Conservation (phyloP, 1,140 invertebrate species). For the Papilio xuthus region DNA sequence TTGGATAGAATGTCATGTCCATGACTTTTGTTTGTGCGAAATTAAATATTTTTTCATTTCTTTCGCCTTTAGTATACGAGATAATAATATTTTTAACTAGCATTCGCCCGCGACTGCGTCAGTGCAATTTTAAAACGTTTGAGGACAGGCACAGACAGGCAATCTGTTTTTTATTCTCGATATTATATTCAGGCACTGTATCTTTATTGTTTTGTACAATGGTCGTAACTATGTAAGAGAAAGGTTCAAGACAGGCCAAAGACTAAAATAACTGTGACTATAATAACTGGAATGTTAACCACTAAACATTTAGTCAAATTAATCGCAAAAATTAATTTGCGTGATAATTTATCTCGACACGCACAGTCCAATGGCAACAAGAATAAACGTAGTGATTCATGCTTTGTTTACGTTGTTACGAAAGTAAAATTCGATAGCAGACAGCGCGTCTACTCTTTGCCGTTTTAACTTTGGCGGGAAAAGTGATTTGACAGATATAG, state of each 20-base stretch:
- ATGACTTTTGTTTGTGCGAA: slow-evolving; percentile 11
- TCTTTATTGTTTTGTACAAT: neutral
- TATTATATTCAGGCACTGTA: neutral
- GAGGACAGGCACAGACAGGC: too few species aligned
- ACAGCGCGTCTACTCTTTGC: slow-evolving; percentile 12
- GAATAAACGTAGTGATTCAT: slow-evolving; percentile 4
- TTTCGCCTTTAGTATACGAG: neutral
- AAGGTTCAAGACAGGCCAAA: too few species aligned
- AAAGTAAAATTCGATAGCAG: slow-evolving; percentile 1
- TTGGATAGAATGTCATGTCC: slow-evolving; percentile 8
- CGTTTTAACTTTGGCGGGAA: neutral
- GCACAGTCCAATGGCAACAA: neutral
- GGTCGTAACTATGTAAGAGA: neutral
- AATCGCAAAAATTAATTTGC: slow-evolving; percentile 2
- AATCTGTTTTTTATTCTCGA: too few species aligned
- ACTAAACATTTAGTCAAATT: neutral
- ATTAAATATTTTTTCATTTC: neutral
- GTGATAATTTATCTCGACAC: slow-evolving; percentile 8
- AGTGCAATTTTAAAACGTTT: too few species aligned
- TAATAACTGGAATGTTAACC: neutral
- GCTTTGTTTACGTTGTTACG: slow-evolving; percentile 19
- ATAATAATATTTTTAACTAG: neutral
- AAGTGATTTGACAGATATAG: too few species aligned
- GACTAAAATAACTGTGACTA: neutral
- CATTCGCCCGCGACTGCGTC: too few species aligned